phyloP scores from a whole-genome alignment of 2,113 vertebrate species.

The Pluvianellus socialis region DNA sequence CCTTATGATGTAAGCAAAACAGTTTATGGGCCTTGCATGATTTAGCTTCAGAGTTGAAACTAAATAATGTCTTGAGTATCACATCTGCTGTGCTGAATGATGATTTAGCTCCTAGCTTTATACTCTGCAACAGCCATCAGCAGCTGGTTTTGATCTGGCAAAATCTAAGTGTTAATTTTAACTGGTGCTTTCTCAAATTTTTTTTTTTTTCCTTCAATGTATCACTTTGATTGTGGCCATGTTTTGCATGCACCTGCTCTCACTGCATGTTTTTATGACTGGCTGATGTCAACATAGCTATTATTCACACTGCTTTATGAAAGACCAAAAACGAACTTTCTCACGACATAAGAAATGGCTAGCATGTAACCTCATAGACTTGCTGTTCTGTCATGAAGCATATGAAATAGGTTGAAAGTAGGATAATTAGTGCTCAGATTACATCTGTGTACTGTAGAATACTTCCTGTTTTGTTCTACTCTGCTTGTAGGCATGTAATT shows the following conservation, averaged over 20 bases:
- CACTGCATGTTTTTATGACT: slow-evolving; percentile 75
- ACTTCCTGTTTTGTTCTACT: slow-evolving; percentile 48
- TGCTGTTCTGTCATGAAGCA: slow-evolving; percentile 64
- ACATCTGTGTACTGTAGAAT: slow-evolving; percentile 63
- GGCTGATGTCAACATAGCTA: slow-evolving; percentile 58
- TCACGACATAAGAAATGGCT: slow-evolving; percentile 42
- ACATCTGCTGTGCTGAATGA: slow-evolving; percentile 64
- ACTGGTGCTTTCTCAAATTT: slow-evolving; percentile 64
- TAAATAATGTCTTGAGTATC: slow-evolving; percentile 65
- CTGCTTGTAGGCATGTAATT: slow-evolving; percentile 65
- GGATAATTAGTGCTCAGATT: slow-evolving; percentile 65
- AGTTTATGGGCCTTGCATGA: slow-evolving; percentile 74
- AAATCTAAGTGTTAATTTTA: slow-evolving; percentile 64
- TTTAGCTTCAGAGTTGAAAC: slow-evolving; percentile 67
- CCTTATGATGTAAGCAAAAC: slow-evolving; percentile 58
- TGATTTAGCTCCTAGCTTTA: slow-evolving; percentile 67
- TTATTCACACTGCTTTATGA: slow-evolving; percentile 52
- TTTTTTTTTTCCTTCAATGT: slow-evolving; percentile 15
- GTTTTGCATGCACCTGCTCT: slow-evolving; percentile 75
- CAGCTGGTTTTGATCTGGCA: slow-evolving; percentile 57
- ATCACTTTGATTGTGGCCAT: slow-evolving; percentile 69
- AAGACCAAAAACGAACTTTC: slow-evolving; percentile 72
- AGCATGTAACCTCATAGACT: slow-evolving; percentile 64
- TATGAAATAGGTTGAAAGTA: slow-evolving; percentile 65
- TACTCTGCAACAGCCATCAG: slow-evolving; percentile 42